Base-by-base conservation (phyloP, 2,797 vertebrate genomes). In the Pogonophryne albipinna region DNA sequence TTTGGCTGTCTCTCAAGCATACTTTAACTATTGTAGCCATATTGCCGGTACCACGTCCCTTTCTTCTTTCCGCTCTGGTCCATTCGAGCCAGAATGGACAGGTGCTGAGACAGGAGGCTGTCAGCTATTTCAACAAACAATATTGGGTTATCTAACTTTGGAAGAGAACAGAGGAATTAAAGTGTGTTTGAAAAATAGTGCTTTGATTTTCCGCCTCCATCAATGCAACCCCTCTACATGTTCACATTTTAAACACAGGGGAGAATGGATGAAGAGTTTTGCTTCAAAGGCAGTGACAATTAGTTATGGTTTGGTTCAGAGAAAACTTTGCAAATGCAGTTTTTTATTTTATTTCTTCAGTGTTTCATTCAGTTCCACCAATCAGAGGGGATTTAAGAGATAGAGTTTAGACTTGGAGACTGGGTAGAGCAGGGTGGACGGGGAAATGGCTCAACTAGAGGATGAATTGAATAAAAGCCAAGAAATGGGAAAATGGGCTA, bases 1-100 rank as follows among this genome's bases (percentile, higher is more conserved):
- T 89, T 92, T 92, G 93, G 91, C 91, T 92, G 92, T 94, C 93
- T 92, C 87, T 94, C 89, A 93, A 91, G 70, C 88, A 71, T 70
- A 88, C 87, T 90, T 88, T 76, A 93, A 93, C 92, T 92, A 92
- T 91, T 83, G 79, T 61, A 51, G 82, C 84, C 82, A 74, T 82
- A 84, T 77, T 89, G 84, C 85, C 64, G 66, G 62, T 9, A 57
- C 74, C 72, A 76, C 76, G 17, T 86, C 87, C 27, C 77, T 87
- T 88, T 89, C 86, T 80, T 84, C 86, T 80, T 67, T 85, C 87
- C 88, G 72, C 82, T 75, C 59, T 74, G 80, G 74, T 71, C 82
- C 77, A 41, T 80, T 85, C 85, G 74, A 89, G 73, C 90, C 79
- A 46, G 42, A 70, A 67, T 75, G 87, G 91, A 92, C 90, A 88